Conservation (phyloP, 2,797 vertebrate species). For the Chiloscyllium punctatum region DNA sequence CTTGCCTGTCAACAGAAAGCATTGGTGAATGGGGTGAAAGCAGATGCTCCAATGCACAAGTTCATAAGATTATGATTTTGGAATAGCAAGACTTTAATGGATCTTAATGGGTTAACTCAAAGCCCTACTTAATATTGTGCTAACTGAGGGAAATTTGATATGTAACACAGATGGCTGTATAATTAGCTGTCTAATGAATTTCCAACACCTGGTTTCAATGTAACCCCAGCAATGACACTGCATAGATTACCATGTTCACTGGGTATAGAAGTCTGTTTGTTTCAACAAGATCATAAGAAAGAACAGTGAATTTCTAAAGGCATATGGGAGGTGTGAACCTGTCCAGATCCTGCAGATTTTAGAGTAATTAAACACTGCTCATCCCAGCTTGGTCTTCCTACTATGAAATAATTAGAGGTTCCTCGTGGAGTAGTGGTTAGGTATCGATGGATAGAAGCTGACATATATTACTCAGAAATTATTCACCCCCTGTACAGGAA, state of each 20-base stretch:
- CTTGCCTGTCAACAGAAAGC: neutral
- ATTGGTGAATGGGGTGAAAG: neutral
- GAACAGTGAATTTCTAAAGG: neutral
- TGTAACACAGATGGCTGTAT: constrained; percentile 13
- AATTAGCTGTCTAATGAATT: constrained; percentile 25
- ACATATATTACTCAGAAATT: neutral
- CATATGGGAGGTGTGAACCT: constrained; percentile 34
- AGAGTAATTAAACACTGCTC: constrained; percentile 26
- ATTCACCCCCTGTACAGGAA: neutral
- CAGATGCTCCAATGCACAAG: neutral
- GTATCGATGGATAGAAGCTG: neutral
- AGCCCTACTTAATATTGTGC: neutral
- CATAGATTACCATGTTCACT: constrained; percentile 12
- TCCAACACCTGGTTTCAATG: constrained; percentile 25
- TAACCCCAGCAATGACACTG: constrained; percentile 30
- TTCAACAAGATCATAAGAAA: neutral
- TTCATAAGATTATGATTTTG: neutral
- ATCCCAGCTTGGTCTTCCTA: neutral
- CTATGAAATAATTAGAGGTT: constrained; percentile 2
- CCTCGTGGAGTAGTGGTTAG: neutral
- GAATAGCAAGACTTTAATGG: neutral
- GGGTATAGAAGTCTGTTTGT: neutral
- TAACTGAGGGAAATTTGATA: neutral
- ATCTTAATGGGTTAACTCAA: neutral
- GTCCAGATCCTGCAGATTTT: neutral